Evolutionary conservation across 2,113 vertebrate species (phyloP).

Genomic region (Platichthys stellatus): DNA sequence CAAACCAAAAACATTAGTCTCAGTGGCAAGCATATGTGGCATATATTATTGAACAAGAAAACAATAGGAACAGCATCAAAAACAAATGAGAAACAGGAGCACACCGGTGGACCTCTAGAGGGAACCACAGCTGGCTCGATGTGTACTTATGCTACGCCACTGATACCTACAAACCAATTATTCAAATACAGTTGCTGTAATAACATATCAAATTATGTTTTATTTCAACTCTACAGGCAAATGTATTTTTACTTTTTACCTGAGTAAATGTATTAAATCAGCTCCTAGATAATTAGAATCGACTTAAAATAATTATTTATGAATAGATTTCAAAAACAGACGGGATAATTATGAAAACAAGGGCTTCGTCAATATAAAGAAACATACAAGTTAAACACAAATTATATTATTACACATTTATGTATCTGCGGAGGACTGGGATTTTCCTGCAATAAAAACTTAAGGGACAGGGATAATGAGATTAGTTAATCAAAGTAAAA

Average conservation of each 20-base stretch:
- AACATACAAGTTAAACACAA: too few species aligned
- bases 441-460: too few species aligned
- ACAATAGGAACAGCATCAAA: conserved; percentile 72
- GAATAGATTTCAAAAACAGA: not conserved
- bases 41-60: conserved; percentile 77
- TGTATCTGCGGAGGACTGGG: too few species aligned
- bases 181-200: conserved; percentile 18
- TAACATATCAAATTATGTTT: conserved; percentile 11
- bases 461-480: too few species aligned
- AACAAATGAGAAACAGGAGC: conserved; percentile 58
- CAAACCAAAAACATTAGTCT: conserved; percentile 72
- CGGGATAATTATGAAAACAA: too few species aligned
- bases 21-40: conserved; percentile 73
- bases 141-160: conserved; percentile 36
- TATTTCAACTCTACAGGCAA: not conserved
- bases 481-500: too few species aligned
- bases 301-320: not conserved
- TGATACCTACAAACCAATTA: conserved; percentile 31
- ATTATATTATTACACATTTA: too few species aligned
- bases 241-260: not conserved
- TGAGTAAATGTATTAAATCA: not conserved
- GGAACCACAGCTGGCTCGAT: conserved; percentile 52
- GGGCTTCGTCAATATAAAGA: too few species aligned
- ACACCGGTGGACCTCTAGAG: conserved; percentile 44
- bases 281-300: not conserved